Evolutionary conservation across 2,888 invertebrate genomes (phyloP), one percentile per base, ranked within the genome.

Genomic region (Pseudoips prasinana): DNA sequence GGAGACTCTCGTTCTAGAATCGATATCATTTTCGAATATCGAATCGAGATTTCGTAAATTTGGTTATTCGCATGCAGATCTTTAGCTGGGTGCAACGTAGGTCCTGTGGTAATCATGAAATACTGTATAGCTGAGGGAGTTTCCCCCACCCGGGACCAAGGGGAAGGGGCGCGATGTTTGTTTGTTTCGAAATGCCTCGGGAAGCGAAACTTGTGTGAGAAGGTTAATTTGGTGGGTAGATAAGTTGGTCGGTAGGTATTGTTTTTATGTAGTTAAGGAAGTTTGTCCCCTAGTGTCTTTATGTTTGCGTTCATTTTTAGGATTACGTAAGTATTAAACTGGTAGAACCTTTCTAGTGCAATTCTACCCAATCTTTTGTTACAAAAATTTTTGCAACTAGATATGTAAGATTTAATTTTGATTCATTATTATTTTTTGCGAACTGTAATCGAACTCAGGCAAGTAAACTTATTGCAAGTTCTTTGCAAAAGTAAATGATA

Each of bases 61-160:
- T 58, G 75, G 66, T 42, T 58, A 85, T 86, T 86, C 73, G 79
- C 73, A 85, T 85, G 84, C 84, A 73, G 75, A 74, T 75, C 64
- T 64, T 60, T 55, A 53, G 69, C 64, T 51, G 46, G 65, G 64
- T 71, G 73, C 73, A 77, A 55, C 68, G 61, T 64, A 60, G 58
- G 62, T 62, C 59, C 58, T 59, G 59, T 42, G 40, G 58, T 71
- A 67, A 68, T 71, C 57, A 64, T 64, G 67, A 55, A 61, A 58
- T 55, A 47, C 52, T 57, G 44, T 69, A 65, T 69, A 67, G 58
- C 48, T 43, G 22, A 25, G 40, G 30, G 39, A 53, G 57, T 58
- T 30, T 52, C 43, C 55, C 49, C 51, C 53, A 49, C 51, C 54
- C 54, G 48, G 42, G 8, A 29, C 31, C 46, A 44, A 54, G 58